Conservation (phyloP, 1,140 invertebrate genomes). For the Drosophila athabasca region DNA sequence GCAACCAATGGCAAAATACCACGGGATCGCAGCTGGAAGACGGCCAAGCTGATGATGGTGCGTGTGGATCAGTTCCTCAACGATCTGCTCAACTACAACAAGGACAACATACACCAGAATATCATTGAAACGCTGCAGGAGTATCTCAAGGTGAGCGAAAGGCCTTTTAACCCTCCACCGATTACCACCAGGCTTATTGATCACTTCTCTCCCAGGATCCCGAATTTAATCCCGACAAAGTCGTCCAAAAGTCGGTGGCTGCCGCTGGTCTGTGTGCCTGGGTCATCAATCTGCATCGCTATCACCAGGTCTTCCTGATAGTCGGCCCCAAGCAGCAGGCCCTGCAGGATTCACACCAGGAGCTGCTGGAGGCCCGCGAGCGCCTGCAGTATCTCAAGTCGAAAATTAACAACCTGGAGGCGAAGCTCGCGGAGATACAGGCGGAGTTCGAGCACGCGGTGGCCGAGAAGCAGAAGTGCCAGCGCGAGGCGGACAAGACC, state of each 20-base stretch:
- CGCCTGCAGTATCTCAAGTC: conserved; percentile 91
- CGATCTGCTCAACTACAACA: conserved; percentile 94
- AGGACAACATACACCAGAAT: conserved; percentile 96
- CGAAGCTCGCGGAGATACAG: conserved; percentile 89
- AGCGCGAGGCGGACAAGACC: conserved; percentile 93
- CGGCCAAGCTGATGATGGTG: conserved; percentile 90
- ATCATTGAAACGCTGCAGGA: conserved; percentile 89
- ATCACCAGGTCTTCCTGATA: conserved; percentile 95
- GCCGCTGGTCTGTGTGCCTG: conserved; percentile 96
- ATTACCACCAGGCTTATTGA: neutral
- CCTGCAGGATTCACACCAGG: conserved; percentile 93
- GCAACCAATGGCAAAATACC: conserved; percentile 94
- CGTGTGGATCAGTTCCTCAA: conserved; percentile 92
- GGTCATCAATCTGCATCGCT: conserved; percentile 96
- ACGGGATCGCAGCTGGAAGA: conserved; percentile 96
- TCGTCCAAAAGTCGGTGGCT: conserved; percentile 93
- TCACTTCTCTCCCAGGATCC: conserved; percentile 84
- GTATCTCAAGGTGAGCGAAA: conserved; percentile 77
- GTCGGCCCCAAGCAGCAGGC: conserved; percentile 95
- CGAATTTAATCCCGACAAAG: conserved; percentile 94
- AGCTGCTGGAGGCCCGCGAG: conserved; percentile 93
- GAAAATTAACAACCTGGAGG: conserved; percentile 89
- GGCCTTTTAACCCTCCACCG: neutral
- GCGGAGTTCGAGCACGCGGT: conserved; percentile 94
- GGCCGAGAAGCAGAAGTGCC: conserved; percentile 94